A percentile compares a stretch with the other conserved stretches of the same genome.
Evolutionary conservation across 2,888 invertebrate genomes (phyloP).

Genomic region (Monopis laevigella): DNA sequence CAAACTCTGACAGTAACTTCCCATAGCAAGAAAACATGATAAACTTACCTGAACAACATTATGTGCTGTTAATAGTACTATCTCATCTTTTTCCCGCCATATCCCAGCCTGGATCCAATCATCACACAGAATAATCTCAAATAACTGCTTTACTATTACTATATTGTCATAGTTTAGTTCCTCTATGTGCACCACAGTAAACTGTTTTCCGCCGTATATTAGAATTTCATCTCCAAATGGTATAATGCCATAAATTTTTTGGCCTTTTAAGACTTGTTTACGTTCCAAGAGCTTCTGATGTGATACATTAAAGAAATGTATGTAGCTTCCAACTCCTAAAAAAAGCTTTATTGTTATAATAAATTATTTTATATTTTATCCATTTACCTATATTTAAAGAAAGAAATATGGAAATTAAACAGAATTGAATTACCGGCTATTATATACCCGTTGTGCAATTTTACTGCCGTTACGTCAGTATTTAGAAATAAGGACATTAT

Average conservation of each 20-base stretch:
- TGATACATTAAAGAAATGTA: slow-evolving; percentile 35
- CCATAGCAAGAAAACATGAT: too few relatives aligned
- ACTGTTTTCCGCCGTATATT: slow-evolving; percentile 67
- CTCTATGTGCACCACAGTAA: slow-evolving; percentile 32
- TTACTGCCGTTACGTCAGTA: slow-evolving; percentile 63
- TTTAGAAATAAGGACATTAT: slow-evolving; percentile 30
- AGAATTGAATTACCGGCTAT: slow-evolving; percentile 46
- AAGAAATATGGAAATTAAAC: too few relatives aligned
- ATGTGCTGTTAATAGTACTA: slow-evolving; percentile 72
- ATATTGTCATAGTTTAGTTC: slow-evolving; percentile 18
- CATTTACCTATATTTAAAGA: too few relatives aligned
- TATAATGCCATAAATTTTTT: slow-evolving; percentile 69
- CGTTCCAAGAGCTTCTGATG: slow-evolving; percentile 26
- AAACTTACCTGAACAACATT: slow-evolving; percentile 66
- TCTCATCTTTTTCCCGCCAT: slow-evolving; percentile 48
- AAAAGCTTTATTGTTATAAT: slow-evolving; percentile 18
- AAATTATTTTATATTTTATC: neutral
- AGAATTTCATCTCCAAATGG: slow-evolving; percentile 39
- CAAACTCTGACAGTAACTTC: too few relatives aligned
- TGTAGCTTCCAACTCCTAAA: slow-evolving; percentile 64
- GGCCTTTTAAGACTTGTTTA: slow-evolving; percentile 39
- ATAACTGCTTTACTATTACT: slow-evolving; percentile 22
- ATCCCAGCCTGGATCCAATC: slow-evolving; percentile 74
- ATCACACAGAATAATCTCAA: slow-evolving; percentile 37
- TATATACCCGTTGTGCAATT: slow-evolving; percentile 40